A percentile compares a stretch with the other conserved stretches of the same genome.
phyloP scores from a whole-genome alignment of 2,797 vertebrate genomes.

The Channallabes apus region DNA sequence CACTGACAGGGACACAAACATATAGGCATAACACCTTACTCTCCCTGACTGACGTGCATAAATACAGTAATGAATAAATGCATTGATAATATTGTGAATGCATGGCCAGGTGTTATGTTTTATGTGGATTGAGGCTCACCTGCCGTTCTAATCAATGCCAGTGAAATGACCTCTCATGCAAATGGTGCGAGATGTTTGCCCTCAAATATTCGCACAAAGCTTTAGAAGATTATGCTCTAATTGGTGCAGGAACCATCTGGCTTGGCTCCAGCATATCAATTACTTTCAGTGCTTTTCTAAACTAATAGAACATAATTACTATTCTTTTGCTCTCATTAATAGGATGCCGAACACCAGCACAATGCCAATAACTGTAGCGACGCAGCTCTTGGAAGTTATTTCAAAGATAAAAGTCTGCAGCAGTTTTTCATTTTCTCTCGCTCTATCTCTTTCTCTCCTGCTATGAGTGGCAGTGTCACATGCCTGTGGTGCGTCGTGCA shows the following conservation, averaged over 20 bases:
- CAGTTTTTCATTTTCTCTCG: conserved; percentile 45
- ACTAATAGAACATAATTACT: conserved; percentile 62
- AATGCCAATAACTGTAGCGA: conserved; percentile 49
- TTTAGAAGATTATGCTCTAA: conserved; percentile 58
- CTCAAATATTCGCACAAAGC: conserved; percentile 60
- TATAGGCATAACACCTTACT: conserved; percentile 39
- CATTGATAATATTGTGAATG: conserved; percentile 59
- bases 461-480: conserved; percentile 56
- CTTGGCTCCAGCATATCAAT: conserved; percentile 60
- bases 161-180: conserved; percentile 60
- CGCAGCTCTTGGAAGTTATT: conserved; percentile 51
- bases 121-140: conserved; percentile 46
- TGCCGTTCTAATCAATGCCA: conserved; percentile 54
- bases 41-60: conserved; percentile 56
- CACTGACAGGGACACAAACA: conserved; percentile 35
- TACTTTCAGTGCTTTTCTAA: conserved; percentile 55
- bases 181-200: conserved; percentile 59
- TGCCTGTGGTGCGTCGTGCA: conserved; percentile 48
- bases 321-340: conserved; percentile 61
- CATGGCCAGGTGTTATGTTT: conserved; percentile 58
- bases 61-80: conserved; percentile 67
- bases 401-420: conserved; percentile 50
- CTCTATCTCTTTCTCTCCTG: conserved; percentile 31
- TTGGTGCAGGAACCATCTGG: conserved; percentile 61
- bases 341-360: conserved; percentile 53